Evolutionary conservation across 2,113 vertebrate species (phyloP).

Genomic region (Tenrec ecaudatus): DNA sequence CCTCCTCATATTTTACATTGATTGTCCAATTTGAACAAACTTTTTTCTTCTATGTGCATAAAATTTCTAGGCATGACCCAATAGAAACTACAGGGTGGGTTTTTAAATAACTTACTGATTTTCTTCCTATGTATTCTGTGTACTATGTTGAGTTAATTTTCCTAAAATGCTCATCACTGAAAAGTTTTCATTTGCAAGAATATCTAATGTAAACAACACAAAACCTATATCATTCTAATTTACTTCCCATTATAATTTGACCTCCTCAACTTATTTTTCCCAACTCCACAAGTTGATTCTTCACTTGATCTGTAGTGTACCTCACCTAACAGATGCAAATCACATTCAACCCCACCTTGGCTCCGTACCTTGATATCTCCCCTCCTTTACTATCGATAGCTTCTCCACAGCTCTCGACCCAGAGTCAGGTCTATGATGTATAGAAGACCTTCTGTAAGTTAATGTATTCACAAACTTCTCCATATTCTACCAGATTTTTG

Average conservation of each 20-base stretch:
- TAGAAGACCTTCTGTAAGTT: neutral
- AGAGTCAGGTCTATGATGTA: neutral
- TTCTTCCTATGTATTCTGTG: neutral
- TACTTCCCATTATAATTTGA: neutral
- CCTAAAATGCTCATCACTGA: neutral
- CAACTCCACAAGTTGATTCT: neutral
- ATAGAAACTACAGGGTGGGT: neutral
- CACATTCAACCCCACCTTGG: neutral
- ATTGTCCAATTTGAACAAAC: neutral
- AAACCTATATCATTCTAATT: neutral
- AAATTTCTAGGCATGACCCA: neutral
- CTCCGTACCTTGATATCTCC: neutral
- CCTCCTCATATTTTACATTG: neutral
- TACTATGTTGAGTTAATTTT: neutral
- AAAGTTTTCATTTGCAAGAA: neutral
- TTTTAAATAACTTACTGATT: neutral
- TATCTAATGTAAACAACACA: conserved; percentile 7
- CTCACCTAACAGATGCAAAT: neutral
- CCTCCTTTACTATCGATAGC: neutral
- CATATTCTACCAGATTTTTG: conserved; percentile 3
- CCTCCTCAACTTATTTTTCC: neutral
- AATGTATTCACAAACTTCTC: neutral
- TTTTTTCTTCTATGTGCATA: neutral
- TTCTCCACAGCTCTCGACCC: neutral
- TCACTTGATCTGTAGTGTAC: neutral